Evolutionary conservation across 2,113 vertebrate genomes (phyloP), one percentile per base, ranked within the genome.

Genomic region (Myodes glareolus): DNA sequence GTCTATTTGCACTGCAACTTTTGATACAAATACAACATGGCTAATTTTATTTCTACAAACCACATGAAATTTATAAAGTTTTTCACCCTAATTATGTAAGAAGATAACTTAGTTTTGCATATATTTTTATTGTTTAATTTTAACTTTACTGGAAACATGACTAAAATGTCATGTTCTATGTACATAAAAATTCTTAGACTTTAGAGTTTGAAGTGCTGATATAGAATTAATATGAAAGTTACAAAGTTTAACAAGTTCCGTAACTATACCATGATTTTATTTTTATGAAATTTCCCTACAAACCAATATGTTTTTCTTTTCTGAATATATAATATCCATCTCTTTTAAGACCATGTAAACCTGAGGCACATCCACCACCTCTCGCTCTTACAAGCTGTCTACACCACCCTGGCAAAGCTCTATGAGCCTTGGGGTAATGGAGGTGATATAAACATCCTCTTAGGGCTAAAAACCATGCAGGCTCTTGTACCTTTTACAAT

Each of bases 141-240:
- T 90, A 95, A 9, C 39, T 87, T 91, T 90, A 55, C 7, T 10
- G 58, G 92, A 86, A 36, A 3, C 73, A 4, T 7, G 36, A 27
- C 72, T 68, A 76, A 55, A 87, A 95, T 55, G 45, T 47, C 61
- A 77, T 39, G 4, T 61, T 91, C 47, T 88, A 65, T 42, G n/a
- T 36, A 82, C 89, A 67, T 80, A 81, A 23, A 85, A 94, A 86
- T 94, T 96, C 16, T 52, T 39, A 77, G 39, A 96, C 96, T 81
- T 85, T 73, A 76, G 17, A 81, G 9, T 67, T 94, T 94, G 12
- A 36, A 75, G 61, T 85, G 87, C 23, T 77, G 39, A 55, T 55
- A n/a, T 5, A 61, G 39, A 84, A 27, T 88, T 96, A 94, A 89
- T 76, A 23, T 93, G 80, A 90, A 92, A 73, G 36, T 89, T 45